Evolutionary conservation across 2,797 vertebrate genomes (phyloP), one percentile per base, ranked within the genome.

Genomic region (Eulemur mongoz): DNA sequence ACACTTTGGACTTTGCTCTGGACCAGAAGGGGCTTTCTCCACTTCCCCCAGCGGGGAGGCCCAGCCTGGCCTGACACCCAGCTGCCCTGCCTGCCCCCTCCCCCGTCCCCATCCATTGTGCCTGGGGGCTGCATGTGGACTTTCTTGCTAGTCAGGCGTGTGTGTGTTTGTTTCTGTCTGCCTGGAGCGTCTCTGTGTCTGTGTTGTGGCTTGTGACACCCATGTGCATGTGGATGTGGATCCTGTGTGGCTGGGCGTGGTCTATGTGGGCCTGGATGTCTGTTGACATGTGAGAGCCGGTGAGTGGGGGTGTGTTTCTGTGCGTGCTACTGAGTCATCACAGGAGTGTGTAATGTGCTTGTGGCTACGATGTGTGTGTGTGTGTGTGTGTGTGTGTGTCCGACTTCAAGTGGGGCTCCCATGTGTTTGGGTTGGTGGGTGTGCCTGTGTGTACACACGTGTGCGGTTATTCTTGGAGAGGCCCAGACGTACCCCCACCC

Each of bases 401-500:
- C 23, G 30, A 2, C 52, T 83, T 80, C 32, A 14, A 13, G 9
- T 17, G 27, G 80, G 78, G 43, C 7, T 45, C 52, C 70, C 23
- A 0, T 45, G 27, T 88, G 27, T 93, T 88, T 89, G 52, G 27
- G n/a, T 81, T 91, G 52, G n/a, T 63, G 38, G 67, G 85, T 83
- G 59, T 96, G 89, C 73, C 75, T 7, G 0, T 59, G n/a, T 83
- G 52, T 91, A 48, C 88, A 65, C 70, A 79, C 0, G 17, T n/a
- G 40, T 96, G 88, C 45, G 52, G 78, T 80, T 94, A 61, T 94
- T 96, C 95, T 69, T 35, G 83, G 93, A 73, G 76, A 93, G 79
- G 25, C 76, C 87, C 79, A 50, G 38, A 43, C 22, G 1, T 27
- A 5, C 48, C 59, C 54, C 40, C 2, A 6, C 8, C 87, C 81